phyloP scores from a whole-genome alignment of 2,888 invertebrate species.

The Acanthosepion pharaonis region DNA sequence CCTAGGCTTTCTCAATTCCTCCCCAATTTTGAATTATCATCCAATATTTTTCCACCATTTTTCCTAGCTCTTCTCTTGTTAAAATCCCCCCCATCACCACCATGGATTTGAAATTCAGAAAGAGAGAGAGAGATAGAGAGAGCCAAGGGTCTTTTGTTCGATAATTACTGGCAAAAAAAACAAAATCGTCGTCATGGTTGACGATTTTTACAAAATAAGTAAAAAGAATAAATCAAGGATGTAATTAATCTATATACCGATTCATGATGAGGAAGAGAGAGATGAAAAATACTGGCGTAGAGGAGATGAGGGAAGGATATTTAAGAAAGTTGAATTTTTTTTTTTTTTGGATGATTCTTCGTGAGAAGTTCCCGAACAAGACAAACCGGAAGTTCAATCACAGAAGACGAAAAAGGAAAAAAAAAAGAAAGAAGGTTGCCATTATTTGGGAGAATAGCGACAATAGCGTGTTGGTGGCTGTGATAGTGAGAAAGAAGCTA shows the following conservation, averaged over 20 bases:
- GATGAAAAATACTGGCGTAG: background rate
- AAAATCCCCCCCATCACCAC: too few species aligned
- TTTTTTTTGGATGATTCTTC: background rate
- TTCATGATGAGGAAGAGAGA: background rate
- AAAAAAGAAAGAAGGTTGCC: background rate
- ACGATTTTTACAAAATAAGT: background rate
- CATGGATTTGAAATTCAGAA: too few species aligned
- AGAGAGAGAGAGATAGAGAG: too few species aligned
- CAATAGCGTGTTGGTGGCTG: background rate
- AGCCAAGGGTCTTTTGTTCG: too few species aligned
- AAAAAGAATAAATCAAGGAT: background rate
- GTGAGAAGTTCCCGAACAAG: conserved; percentile 13
- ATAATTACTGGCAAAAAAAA: too few species aligned
- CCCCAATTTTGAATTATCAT: too few species aligned
- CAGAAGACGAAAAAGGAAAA: background rate
- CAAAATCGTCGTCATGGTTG: too few species aligned
- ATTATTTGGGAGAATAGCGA: background rate
- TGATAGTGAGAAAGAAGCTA: background rate
- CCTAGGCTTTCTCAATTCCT: too few species aligned
- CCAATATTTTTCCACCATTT: too few species aligned
- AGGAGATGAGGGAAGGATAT: background rate
- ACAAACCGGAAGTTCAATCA: conserved; percentile 33
- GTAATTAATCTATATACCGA: background rate
- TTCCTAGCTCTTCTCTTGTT: too few species aligned
- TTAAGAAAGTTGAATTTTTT: background rate